Percentiles rank a stretch among this genome's conserved stretches.
Evolutionary conservation across 2,113 vertebrate species (phyloP).

Genomic region (Pampusana beccarii): DNA sequence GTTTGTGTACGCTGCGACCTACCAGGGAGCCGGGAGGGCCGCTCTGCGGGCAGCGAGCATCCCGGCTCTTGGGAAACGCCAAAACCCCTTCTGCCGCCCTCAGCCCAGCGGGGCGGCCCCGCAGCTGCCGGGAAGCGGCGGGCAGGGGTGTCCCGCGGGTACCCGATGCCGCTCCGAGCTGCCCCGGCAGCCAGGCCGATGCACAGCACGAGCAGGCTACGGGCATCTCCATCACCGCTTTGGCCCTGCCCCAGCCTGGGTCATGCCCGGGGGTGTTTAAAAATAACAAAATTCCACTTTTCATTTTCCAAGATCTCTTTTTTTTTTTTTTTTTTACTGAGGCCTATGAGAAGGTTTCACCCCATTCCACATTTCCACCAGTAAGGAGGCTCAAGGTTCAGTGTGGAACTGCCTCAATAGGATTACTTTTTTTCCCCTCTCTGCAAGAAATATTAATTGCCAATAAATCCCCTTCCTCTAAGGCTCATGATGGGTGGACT

Average conservation of each 20-base stretch:
- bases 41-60: neutral
- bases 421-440: conserved; percentile 25
- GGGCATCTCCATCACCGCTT: neutral
- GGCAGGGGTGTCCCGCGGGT: neutral
- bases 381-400: neutral
- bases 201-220: neutral
- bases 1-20: conserved; percentile 17
- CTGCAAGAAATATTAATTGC: conserved; percentile 63
- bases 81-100: neutral
- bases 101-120: neutral
- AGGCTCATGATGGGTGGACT: conserved; percentile 55
- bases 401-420: neutral
- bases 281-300: neutral
- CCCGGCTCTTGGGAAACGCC: neutral
- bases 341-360: neutral
- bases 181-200: neutral
- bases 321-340: neutral
- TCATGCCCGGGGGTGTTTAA: neutral
- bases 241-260: neutral
- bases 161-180: fast-evolving
- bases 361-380: neutral
- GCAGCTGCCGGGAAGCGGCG: neutral
- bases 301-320: neutral
- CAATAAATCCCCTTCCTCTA: conserved; percentile 61
- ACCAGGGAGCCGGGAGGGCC: neutral